Evolutionary conservation across 2,888 invertebrate species (phyloP).

Genomic region (Lycia hirtaria): DNA sequence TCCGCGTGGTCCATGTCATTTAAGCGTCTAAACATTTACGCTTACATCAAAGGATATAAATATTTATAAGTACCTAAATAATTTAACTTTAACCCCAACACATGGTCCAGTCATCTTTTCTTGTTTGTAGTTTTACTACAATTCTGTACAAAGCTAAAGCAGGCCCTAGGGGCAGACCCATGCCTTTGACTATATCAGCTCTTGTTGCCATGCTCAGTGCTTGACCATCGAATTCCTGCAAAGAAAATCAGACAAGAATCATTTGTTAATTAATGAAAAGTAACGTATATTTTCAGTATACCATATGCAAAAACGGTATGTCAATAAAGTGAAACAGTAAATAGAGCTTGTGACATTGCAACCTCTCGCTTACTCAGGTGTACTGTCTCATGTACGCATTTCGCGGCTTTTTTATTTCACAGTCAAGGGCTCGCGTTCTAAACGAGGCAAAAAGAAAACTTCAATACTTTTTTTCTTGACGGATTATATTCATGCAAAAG

Average conservation of each 20-base stretch:
- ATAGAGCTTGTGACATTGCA: too few relatives aligned
- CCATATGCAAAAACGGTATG: background rate
- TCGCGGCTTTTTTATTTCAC: too few relatives aligned
- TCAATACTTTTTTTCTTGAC: too few relatives aligned
- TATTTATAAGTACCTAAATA: background rate
- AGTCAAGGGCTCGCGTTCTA: too few relatives aligned
- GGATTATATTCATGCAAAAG: too few relatives aligned
- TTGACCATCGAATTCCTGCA: slow-evolving; percentile 95
- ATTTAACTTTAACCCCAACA: slow-evolving; percentile 86
- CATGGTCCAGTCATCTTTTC: slow-evolving; percentile 89
- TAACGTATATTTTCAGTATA: background rate
- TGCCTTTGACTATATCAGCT: slow-evolving; percentile 92
- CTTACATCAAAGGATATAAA: background rate
- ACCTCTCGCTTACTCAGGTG: too few relatives aligned
- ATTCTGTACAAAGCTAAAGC: slow-evolving; percentile 94
- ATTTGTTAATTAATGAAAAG: too few relatives aligned
- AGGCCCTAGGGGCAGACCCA: slow-evolving; percentile 94
- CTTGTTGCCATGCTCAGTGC: slow-evolving; percentile 93
- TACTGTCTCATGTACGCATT: too few relatives aligned
- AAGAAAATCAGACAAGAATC: slow-evolving; percentile 17
- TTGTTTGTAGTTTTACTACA: slow-evolving; percentile 92
- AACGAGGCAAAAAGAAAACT: too few relatives aligned
- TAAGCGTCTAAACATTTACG: too few relatives aligned
- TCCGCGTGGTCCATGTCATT: too few relatives aligned
- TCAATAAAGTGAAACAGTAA: too few relatives aligned